Evolutionary conservation across 2,113 vertebrate genomes (phyloP), one percentile per base, ranked within the genome.

Genomic region (Acanthisitta chloris): DNA sequence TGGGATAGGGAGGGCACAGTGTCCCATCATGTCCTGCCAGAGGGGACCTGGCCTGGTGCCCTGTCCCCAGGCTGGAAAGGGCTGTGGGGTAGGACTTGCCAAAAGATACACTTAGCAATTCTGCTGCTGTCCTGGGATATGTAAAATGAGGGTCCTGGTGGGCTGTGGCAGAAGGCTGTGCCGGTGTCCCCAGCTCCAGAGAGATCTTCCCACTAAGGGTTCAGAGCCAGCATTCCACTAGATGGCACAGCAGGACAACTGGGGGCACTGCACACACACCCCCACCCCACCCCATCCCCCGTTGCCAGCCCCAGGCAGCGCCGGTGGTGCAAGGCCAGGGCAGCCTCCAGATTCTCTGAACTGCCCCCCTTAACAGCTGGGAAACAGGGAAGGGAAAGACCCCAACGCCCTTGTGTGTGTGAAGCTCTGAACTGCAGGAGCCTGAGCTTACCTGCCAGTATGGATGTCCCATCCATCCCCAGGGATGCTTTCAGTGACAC

Each of bases 341-440:
- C 58, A 33, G 52, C 51, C 45, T 25, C 55, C 64, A 31, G 38
- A 29, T 29, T 24, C 70, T n/a, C 23, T 8, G 2, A 33, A 11
- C 24, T 16, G 11, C 24, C 38, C 74, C 8, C 8, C 0, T 34
- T 15, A n/a, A 46, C 42, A 20, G 11, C 76, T 26, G 54, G 65
- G 43, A 62, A 61, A 46, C n/a, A 36, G 34, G 2, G 0, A 65
- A 43, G 45, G 52, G 21, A 45, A 40, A 79, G n/a, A 25, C 40
- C 33, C 25, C 34, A 19, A 31, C 3, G 1, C 28, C 11, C 49
- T 5, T 43, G 19, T 1, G 1, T 43, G 19, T 1, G 1, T 25
- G 12, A 42, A 69, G 54, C 8, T 34, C 25, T 36, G 8, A 14
- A 14, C 36, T 31, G 36, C 40, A 12, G 79, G 52, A 73, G 38